A percentile compares a stretch with the other conserved stretches of the same genome.
Evolutionary conservation across 2,888 invertebrate genomes (phyloP).

Genomic region (Rhimphoctona megacephalus): DNA sequence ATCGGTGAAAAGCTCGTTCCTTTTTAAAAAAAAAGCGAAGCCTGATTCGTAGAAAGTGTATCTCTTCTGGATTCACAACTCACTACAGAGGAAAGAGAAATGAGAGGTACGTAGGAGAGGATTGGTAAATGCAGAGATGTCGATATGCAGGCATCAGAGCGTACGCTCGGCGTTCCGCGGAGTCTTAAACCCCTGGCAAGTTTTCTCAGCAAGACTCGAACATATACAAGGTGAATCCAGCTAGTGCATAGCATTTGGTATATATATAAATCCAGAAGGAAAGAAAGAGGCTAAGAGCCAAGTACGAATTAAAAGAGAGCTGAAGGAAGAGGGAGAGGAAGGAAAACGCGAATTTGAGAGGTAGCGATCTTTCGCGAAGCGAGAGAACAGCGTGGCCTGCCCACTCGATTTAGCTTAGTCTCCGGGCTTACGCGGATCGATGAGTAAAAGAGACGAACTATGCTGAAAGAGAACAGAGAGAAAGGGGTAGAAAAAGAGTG

Average conservation of each 20-base stretch:
- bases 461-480: not conserved
- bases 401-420: constrained; percentile 60
- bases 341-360: constrained; percentile 30
- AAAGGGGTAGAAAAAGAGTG: constrained; percentile 47
- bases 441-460: constrained; percentile 48
- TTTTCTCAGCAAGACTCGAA: constrained; percentile 45
- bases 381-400: constrained; percentile 49
- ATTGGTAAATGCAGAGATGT: constrained; percentile 27
- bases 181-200: constrained; percentile 43
- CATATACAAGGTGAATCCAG: constrained; percentile 41
- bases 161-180: constrained; percentile 38
- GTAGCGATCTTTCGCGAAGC: constrained; percentile 26
- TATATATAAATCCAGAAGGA: constrained; percentile 34
- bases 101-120: constrained; percentile 31
- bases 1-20: constrained; percentile 56
- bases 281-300: constrained; percentile 38
- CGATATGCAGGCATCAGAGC: constrained; percentile 24
- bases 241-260: constrained; percentile 25
- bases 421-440: constrained; percentile 53
- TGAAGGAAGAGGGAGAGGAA: constrained; percentile 12
- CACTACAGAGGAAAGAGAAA: constrained; percentile 19
- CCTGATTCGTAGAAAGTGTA: constrained; percentile 9
- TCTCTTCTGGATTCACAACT: constrained; percentile 28
- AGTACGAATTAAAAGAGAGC: constrained; percentile 25
- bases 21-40: constrained; percentile 5